These are phyloP conservation scores for Antechinus stuartii DNA, from an alignment of 2,113 vertebrate genomes.

Conservation along the genomic window DNA sequence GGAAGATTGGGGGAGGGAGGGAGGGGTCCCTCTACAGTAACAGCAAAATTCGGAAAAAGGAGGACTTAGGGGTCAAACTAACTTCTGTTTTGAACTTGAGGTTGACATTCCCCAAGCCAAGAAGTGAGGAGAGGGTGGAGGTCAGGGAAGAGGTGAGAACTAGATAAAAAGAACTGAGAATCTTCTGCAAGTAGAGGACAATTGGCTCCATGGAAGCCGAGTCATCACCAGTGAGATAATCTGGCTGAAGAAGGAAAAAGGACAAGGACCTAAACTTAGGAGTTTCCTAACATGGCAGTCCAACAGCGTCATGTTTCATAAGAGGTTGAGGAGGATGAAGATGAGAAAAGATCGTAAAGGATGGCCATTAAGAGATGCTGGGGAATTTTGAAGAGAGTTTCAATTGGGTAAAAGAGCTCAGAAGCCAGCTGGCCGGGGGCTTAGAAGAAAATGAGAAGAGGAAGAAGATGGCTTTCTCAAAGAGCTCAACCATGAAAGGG, in stretches of 20 bases:
- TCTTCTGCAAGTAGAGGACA: no score
- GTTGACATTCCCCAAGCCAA: not conserved
- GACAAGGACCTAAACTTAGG: no score
- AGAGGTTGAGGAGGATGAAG: not conserved
- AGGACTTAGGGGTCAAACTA: not conserved
- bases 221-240: not conserved
- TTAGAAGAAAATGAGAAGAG: not conserved
- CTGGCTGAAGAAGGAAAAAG: not conserved
- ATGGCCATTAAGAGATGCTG: not conserved
- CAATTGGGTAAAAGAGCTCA: not conserved
- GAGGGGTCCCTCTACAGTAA: not conserved
- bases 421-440: not conserved
- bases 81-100: not conserved
- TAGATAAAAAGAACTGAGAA: not conserved
- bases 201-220: not conserved
- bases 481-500: not conserved
- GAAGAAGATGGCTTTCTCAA: not conserved
- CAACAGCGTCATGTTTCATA: not conserved
- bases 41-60: not conserved
- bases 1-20: not conserved
- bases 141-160: not conserved
- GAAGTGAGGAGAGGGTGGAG: not conserved
- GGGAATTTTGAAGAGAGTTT: not conserved
- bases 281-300: no score
- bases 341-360: not conserved